Evolutionary conservation across 2,888 invertebrate genomes (phyloP), one percentile per base, ranked within the genome.

Genomic region (Lasioglossum oenotherae): DNA sequence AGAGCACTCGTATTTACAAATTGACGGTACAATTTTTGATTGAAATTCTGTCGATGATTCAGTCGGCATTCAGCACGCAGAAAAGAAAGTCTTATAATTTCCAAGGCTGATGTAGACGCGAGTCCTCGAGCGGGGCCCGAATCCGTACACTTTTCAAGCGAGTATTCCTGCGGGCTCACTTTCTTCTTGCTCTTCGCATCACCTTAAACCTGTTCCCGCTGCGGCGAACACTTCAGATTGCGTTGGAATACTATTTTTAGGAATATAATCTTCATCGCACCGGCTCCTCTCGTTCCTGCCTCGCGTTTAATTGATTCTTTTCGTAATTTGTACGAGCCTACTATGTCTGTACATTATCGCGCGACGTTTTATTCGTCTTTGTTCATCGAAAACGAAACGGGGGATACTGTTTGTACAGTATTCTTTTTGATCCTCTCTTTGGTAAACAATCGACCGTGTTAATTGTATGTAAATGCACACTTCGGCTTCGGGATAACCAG

Each of bases 141-240:
- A 69, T 69, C 57, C 71, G 41, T 71, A 69, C 38, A 41, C 31
- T 73, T 35, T 73, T 80, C 71, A 80, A 82, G 69, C 53, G 64
- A 74, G 41, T 53, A 82, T 73, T 82, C 53, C 71, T 80, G 57
- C 53, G 35, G 81, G 75, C 49, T 60, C 49, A 53, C 82, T 71
- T 72, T 72, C 57, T 69, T 74, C 57, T 41, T 31, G 69, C 81
- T 81, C 57, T 82, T 27, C 46, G 57, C 44, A 27, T 41, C 71
- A 38, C 23, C 46, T 27, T 44, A 74, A 57, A 38, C 71, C 74
- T 57, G 78, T 64, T 78, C 60, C 23, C 38, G 60, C 35, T 8
- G 72, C 72, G n/a, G 27, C 44, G 44, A 27, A 72, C 38, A 44
- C 72, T 72, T 72, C 41, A 44, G 72, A 72, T 44, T 16, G 72